A percentile compares a stretch with the other conserved stretches of the same genome.
phyloP scores from a whole-genome alignment of 2,797 vertebrate species.

The Rhinella marina region DNA sequence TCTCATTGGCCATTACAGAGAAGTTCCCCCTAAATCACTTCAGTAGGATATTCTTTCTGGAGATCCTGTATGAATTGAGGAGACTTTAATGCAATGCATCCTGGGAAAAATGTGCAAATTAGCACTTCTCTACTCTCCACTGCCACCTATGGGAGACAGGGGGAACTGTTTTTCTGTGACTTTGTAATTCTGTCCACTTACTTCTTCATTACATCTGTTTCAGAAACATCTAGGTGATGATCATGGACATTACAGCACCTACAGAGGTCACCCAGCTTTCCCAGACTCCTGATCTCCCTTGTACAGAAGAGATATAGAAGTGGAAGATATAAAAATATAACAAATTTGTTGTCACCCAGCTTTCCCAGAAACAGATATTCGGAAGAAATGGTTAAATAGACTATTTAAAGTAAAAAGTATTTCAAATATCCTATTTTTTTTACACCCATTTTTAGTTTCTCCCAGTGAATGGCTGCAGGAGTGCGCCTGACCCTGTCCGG shows the following conservation, averaged over 20 bases:
- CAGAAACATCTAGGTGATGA: not conserved
- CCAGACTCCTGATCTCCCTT: not conserved
- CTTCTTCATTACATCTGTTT: not conserved
- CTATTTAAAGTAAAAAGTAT: too few species aligned
- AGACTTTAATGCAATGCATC: not conserved
- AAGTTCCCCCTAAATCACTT: not conserved
- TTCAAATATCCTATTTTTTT: too few species aligned
- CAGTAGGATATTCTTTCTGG: not conserved
- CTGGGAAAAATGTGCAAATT: not conserved
- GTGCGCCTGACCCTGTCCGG: too few species aligned
- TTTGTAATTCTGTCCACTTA: not conserved
- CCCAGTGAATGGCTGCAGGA: too few species aligned
- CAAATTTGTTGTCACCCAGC: too few species aligned
- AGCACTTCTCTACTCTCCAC: not conserved
- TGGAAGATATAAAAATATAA: too few species aligned
- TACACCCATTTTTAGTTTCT: too few species aligned
- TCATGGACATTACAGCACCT: not conserved
- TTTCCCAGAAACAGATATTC: too few species aligned
- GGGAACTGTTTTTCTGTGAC: not conserved
- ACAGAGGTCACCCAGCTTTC: not conserved
- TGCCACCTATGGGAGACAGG: not conserved
- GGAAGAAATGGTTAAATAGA: too few species aligned
- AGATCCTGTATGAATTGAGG: not conserved
- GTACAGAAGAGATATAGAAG: too few species aligned
- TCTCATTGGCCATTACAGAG: not conserved